Evolutionary conservation across 2,113 vertebrate genomes (phyloP).

Genomic region (Osmerus mordax): DNA sequence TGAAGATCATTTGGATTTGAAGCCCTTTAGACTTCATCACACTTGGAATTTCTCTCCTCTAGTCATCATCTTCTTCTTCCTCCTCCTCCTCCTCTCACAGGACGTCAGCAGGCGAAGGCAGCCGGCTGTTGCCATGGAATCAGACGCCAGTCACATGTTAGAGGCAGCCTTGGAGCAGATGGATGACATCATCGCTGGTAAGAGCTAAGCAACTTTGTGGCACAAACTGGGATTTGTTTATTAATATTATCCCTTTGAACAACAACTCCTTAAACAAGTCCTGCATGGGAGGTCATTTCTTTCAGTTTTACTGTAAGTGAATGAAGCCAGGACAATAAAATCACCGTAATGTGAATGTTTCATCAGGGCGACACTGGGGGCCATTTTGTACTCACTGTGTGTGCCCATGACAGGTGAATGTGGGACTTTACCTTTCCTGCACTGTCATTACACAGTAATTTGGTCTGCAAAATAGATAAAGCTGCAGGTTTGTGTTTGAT

Average conservation of each 20-base stretch:
- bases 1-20: not conserved
- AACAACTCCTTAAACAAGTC: not conserved
- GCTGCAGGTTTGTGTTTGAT: not conserved
- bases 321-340: too few species aligned
- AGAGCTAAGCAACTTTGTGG: not conserved
- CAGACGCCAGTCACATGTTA: slow-evolving; percentile 91
- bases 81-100: not conserved
- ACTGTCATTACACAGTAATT: not conserved
- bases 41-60: not conserved
- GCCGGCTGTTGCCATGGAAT: slow-evolving; percentile 75
- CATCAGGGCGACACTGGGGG: too few species aligned
- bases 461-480: not conserved
- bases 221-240: too few species aligned
- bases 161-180: slow-evolving; percentile 96
- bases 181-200: slow-evolving; percentile 97
- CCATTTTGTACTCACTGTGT: too few species aligned
- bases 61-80: not conserved
- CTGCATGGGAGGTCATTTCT: not conserved
- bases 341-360: too few species aligned
- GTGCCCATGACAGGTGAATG: too few species aligned
- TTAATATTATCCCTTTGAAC: too few species aligned
- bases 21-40: not conserved
- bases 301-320: not conserved
- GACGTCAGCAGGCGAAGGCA: slow-evolving; percentile 36
- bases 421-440: not conserved